Evolutionary conservation across 1,140 invertebrate species (phyloP).

Genomic region (Sitobion miscanthi): DNA sequence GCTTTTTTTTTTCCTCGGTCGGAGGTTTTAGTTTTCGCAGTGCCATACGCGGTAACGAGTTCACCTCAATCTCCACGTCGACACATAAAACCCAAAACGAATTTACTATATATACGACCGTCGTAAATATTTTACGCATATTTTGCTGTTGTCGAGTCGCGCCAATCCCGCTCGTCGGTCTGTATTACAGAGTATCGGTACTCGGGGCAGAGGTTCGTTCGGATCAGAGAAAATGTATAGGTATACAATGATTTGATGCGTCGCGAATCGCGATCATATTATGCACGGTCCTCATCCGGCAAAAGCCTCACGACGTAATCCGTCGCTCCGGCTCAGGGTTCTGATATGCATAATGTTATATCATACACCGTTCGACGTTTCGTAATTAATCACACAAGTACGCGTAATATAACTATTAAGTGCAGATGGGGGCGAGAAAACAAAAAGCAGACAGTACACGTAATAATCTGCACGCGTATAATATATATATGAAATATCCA

Average conservation of each 20-base stretch:
- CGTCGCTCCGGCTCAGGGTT: background rate
- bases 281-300: background rate
- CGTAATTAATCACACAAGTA: background rate
- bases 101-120: background rate
- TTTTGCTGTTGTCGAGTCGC: background rate
- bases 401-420: background rate
- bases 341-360: background rate
- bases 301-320: background rate
- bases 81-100: background rate
- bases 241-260: background rate
- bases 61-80: background rate
- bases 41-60: background rate
- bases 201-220: background rate
- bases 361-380: background rate
- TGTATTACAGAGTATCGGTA: background rate
- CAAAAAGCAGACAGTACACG: background rate
- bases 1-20: background rate
- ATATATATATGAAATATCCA: background rate
- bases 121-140: slow-evolving; percentile 24
- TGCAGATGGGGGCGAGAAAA: background rate
- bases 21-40: background rate
- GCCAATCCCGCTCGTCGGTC: background rate
- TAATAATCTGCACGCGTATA: background rate
- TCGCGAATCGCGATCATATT: background rate
- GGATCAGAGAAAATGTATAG: background rate